A percentile compares a stretch with the other conserved stretches of the same genome.
Conservation (phyloP, 2,888 invertebrate species). For the Drosophila nr. perissopoda region DNA sequence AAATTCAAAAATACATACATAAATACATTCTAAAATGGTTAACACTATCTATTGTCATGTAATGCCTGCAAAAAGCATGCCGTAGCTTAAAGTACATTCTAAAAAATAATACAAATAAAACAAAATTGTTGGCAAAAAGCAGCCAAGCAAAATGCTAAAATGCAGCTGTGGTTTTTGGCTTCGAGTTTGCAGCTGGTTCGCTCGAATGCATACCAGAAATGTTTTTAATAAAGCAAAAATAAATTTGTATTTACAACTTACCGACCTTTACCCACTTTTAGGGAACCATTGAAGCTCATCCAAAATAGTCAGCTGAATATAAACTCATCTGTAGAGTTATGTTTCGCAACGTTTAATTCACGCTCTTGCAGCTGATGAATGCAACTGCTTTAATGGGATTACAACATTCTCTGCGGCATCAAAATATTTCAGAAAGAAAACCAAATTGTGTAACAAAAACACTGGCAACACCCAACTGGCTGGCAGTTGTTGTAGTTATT, state of each 20-base stretch:
- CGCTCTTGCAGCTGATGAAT: constrained; percentile 10
- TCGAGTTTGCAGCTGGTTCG: constrained; percentile 12
- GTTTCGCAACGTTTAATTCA: neutral
- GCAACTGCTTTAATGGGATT: neutral
- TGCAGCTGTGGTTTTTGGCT: constrained; percentile 36
- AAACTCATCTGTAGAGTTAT: neutral
- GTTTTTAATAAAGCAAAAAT: constrained; percentile 28
- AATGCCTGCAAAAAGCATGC: constrained; percentile 28
- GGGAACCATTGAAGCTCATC: neutral
- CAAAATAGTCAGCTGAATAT: constrained; percentile 5
- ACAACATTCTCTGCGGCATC: constrained; percentile 2
- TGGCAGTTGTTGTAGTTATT: constrained; percentile 1
- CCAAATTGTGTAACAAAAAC: constrained; percentile 7
- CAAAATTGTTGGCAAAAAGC: constrained; percentile 49
- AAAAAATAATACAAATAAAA: constrained; percentile 45
- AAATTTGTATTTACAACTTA: constrained; percentile 8
- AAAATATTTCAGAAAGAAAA: constrained; percentile 15
- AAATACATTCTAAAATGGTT: constrained; percentile 15
- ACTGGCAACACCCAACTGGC: constrained; percentile 13
- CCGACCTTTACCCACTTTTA: constrained; percentile 6
- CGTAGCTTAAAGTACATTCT: constrained; percentile 62
- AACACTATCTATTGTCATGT: constrained; percentile 35
- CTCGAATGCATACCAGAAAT: constrained; percentile 22
- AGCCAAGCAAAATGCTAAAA: constrained; percentile 63
- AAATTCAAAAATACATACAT: constrained; percentile 61